Percentiles rank a stretch among this genome's conserved stretches.
These are phyloP conservation scores for Neuroterus valhalla DNA, from an alignment of 1,140 invertebrate genomes.

Conservation along the genomic window DNA sequence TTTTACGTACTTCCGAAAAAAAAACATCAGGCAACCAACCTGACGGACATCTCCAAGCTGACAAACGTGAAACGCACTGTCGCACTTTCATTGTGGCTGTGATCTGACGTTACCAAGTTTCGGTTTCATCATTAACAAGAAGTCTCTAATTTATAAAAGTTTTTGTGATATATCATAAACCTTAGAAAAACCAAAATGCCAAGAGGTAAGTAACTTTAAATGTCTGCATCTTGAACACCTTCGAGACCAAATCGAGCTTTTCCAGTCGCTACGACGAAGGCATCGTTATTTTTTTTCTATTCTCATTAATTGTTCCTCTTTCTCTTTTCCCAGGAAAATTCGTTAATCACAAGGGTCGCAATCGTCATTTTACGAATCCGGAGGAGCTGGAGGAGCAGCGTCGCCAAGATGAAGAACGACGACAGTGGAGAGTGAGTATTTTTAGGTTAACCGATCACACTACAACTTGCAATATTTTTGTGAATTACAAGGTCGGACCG, in stretches of 20 bases:
- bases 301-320: conserved; percentile 32
- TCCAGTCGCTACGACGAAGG: background rate
- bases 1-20: background rate
- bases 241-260: background rate
- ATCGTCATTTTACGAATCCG: conserved; percentile 93
- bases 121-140: conserved; percentile 17
- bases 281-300: background rate
- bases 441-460: conserved; percentile 59
- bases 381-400: conserved; percentile 92
- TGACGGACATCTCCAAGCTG: background rate
- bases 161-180: background rate
- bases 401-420: conserved; percentile 83
- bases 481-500: conserved; percentile 37
- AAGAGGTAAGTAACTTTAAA: background rate
- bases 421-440: conserved; percentile 80
- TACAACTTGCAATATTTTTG: conserved; percentile 45
- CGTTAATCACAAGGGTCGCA: conserved; percentile 93
- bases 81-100: background rate
- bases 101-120: conserved; percentile 12
- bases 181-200: conserved; percentile 1
- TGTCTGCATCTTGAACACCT: background rate
- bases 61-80: background rate
- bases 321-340: conserved; percentile 82
- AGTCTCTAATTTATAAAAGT: conserved; percentile 12
- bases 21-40: background rate